Evolutionary conservation across 2,888 invertebrate genomes (phyloP).

Genomic region (Yponomeuta cagnagella): DNA sequence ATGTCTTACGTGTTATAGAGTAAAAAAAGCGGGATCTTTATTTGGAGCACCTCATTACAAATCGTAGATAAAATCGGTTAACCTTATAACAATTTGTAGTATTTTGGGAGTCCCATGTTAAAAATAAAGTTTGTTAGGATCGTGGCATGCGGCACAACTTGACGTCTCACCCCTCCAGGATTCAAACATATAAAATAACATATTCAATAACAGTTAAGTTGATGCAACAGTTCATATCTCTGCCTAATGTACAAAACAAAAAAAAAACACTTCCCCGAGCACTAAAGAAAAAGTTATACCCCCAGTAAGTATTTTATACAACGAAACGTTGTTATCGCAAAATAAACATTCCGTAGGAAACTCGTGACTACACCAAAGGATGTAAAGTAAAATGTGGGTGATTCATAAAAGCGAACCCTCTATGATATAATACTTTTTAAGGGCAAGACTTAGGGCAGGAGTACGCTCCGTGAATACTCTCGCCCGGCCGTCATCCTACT

Average conservation of each 20-base stretch:
- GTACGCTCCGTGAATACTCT: constrained; percentile 71
- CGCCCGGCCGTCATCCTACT: constrained; percentile 69
- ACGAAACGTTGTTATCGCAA: constrained; percentile 11
- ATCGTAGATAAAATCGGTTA: no score
- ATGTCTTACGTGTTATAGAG: not conserved
- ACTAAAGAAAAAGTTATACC: not conserved
- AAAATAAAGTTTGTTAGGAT: no score
- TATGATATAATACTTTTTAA: constrained; percentile 55
- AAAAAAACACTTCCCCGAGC: not conserved
- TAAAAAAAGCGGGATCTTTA: not conserved
- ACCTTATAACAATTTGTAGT: no score
- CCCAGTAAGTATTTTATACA: constrained; percentile 7
- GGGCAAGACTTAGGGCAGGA: constrained; percentile 49
- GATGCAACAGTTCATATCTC: not conserved
- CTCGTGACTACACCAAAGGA: constrained; percentile 24
- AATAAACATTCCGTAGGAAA: constrained; percentile 12
- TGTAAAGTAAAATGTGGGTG: constrained; percentile 44
- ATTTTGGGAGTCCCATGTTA: no score
- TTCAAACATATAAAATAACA: no score
- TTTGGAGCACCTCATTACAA: not conserved
- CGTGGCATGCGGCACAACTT: no score
- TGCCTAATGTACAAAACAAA: not conserved
- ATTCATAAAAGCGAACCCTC: constrained; percentile 48
- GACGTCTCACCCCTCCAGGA: no score
- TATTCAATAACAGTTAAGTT: not conserved